Evolutionary conservation across 2,113 vertebrate genomes (phyloP), one percentile per base, ranked within the genome.

Genomic region (Eublepharis macularius): DNA sequence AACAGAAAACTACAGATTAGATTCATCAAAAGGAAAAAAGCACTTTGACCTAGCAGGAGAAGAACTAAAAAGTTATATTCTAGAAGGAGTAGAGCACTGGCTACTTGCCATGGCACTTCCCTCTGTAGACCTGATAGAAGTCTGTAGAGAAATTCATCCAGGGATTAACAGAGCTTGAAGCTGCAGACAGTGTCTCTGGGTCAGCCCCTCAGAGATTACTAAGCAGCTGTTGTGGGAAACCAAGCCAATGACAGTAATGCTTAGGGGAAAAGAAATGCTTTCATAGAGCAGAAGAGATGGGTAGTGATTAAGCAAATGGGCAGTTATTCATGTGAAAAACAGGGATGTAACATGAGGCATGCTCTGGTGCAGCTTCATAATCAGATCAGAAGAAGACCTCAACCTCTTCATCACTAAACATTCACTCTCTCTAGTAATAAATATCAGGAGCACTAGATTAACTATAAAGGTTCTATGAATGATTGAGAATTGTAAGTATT

Each of bases 191-290:
- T 47, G 68, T 39, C 34, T 51, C 21, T 73, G 36, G 69, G 65
- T 43, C 51, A 63, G 73, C 41, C n/a, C 76, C n/a, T 32, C 69
- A 60, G 76, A 80, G 66, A 41, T 43, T 63, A 36, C 6, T 60
- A 45, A 78, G 66, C 51, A 79, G 66, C 84, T 85, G 32, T 85
- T 79, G 51, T 51, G 54, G 54, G n/a, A 49, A 80, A 29, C 24
- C 84, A 73, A 79, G 65, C 39, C 51, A 60, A 24, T 80, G 75
- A 78, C 29, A 84, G 76, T 16, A 60, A 19, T 17, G 10, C 47
- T 73, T 36, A n/a, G 63, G 49, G 24, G 39, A 12, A 73, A 79
- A 80, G 51, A 41, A 41, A 84, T 36, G 80, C 54, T 76, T 41
- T 60, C n/a, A 60, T 32, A 39, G 21, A 36, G 36, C 12, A 69